These are phyloP conservation scores for Coregonus sp. DNA, from an alignment of 2,797 vertebrate genomes.

Conservation along the genomic window DNA sequence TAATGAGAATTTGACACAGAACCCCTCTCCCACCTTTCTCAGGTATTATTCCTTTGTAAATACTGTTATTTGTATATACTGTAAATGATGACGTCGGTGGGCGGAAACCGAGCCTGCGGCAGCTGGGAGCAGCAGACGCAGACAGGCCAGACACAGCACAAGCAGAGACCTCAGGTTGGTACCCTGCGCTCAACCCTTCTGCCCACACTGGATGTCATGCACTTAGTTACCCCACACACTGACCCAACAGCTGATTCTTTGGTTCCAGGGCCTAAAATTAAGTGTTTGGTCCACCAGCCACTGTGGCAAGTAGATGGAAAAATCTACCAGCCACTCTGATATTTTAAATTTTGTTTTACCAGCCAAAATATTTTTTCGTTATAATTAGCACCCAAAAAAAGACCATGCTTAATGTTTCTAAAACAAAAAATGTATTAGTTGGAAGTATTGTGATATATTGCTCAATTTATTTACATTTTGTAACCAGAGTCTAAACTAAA, in stretches of 20 bases:
- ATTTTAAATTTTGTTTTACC: too few relatives aligned
- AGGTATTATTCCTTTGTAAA: conserved; percentile 99
- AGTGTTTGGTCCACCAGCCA: too few relatives aligned
- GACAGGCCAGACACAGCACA: conserved; percentile 91
- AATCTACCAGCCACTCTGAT: too few relatives aligned
- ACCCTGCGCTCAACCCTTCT: not conserved
- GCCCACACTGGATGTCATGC: not conserved
- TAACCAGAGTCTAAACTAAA: too few relatives aligned
- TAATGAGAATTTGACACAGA: not conserved
- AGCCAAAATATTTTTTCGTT: too few relatives aligned
- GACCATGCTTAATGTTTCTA: too few relatives aligned
- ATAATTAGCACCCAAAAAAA: too few relatives aligned
- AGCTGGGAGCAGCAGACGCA: conserved; percentile 99
- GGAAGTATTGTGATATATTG: too few relatives aligned
- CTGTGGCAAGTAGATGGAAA: too few relatives aligned
- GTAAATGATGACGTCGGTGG: conserved; percentile 99
- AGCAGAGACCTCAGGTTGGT: conserved; percentile 84
- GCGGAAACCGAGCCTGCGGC: conserved; percentile 93
- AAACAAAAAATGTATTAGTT: too few relatives aligned
- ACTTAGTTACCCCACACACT: not conserved
- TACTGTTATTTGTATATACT: conserved; percentile 99
- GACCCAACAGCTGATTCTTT: not conserved
- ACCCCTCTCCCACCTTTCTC: conserved; percentile 32
- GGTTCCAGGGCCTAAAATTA: too few relatives aligned
- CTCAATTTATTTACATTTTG: too few relatives aligned